Percentiles rank a stretch among this genome's conserved stretches.
phyloP scores from a whole-genome alignment of 2,888 invertebrate species.

The Sycophila texana region DNA sequence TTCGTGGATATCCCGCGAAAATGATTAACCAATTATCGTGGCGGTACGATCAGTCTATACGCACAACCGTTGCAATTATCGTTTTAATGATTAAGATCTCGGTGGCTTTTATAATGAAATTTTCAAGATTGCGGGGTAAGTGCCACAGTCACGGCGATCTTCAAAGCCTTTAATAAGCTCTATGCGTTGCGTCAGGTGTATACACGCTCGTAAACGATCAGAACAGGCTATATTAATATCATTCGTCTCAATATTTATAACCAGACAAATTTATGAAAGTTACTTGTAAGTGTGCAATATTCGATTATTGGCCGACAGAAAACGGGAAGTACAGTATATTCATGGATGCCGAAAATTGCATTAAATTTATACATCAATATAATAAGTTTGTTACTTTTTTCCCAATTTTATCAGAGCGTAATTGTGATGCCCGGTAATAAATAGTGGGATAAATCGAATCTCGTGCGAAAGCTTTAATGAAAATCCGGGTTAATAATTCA shows the following conservation, averaged over 20 bases:
- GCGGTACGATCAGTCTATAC: slow-evolving; percentile 32
- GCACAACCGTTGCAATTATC: slow-evolving; percentile 59
- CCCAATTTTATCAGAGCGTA: background rate
- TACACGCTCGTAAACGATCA: slow-evolving; percentile 27
- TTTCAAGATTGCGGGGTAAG: slow-evolving; percentile 58
- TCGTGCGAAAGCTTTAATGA: slow-evolving; percentile 23
- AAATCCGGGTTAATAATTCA: slow-evolving; percentile 45
- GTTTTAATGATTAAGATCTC: slow-evolving; percentile 59
- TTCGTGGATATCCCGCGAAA: slow-evolving; percentile 23
- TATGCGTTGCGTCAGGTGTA: slow-evolving; percentile 20
- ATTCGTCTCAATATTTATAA: slow-evolving; percentile 19
- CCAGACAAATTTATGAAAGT: slow-evolving; percentile 4
- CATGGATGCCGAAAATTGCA: background rate
- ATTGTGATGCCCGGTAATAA: background rate
- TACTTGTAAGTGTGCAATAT: background rate
- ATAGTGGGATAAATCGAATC: background rate
- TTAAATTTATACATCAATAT: background rate
- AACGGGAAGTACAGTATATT: background rate
- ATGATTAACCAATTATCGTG: slow-evolving; percentile 52
- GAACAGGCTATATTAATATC: slow-evolving; percentile 18
- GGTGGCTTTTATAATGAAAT: slow-evolving; percentile 63
- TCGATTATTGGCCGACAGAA: background rate
- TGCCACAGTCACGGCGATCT: slow-evolving; percentile 52
- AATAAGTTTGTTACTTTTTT: background rate
- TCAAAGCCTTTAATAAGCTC: slow-evolving; percentile 51